These are phyloP conservation scores for Tapirus terrestris DNA, from an alignment of 2,113 vertebrate genomes.

Conservation along the genomic window DNA sequence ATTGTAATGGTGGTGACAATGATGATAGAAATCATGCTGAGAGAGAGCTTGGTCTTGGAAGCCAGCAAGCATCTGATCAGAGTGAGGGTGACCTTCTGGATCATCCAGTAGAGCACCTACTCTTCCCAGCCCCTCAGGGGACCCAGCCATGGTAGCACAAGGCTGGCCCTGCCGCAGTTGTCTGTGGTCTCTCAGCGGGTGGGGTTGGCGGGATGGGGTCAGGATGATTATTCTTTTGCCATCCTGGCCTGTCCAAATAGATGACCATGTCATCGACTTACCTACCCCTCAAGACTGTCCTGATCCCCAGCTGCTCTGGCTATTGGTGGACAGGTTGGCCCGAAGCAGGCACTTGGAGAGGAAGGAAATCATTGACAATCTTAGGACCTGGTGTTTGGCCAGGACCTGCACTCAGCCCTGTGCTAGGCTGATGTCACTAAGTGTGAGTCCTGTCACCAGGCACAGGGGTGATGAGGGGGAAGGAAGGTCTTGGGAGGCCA, in stretches of 20 bases:
- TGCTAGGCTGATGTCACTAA: constrained; percentile 24
- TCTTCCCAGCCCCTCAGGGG: neutral
- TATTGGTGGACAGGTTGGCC: neutral
- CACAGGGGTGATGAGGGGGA: neutral
- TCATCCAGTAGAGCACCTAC: fast-evolving
- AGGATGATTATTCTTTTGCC: neutral
- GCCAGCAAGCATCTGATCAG: neutral
- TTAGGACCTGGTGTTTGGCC: constrained; percentile 36
- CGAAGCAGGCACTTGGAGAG: neutral
- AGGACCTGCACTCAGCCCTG: constrained; percentile 20
- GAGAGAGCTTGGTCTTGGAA: neutral
- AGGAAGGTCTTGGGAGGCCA: constrained; percentile 40
- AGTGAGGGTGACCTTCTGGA: neutral
- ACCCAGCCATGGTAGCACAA: neutral
- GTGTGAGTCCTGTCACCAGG: neutral
- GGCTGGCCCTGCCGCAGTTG: neutral
- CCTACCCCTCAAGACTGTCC: neutral
- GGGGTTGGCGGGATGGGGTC: neutral
- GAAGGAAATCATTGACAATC: neutral
- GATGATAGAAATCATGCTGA: neutral
- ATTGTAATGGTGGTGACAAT: neutral
- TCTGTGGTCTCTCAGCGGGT: neutral
- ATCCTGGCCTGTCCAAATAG: neutral
- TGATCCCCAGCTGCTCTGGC: neutral
- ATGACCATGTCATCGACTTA: neutral